A percentile compares a stretch with the other conserved stretches of the same genome.
phyloP scores from a whole-genome alignment of 2,888 invertebrate species.

The Rhorus exstirpatorius region DNA sequence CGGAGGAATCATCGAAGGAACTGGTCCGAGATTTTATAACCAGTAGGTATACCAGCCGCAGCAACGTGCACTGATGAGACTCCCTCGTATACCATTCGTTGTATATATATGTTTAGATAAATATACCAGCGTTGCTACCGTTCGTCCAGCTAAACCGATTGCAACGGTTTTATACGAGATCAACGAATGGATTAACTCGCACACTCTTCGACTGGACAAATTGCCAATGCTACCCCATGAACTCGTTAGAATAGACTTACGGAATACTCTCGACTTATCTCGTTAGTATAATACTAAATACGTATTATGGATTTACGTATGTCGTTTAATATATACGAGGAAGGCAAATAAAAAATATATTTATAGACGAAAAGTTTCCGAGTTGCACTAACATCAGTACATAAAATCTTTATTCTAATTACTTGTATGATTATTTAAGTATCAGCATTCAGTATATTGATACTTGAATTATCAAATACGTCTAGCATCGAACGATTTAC shows the following conservation, averaged over 20 bases:
- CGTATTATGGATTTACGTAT: constrained; percentile 22
- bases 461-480: too few relatives aligned
- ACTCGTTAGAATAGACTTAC: constrained; percentile 63
- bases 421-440: too few relatives aligned
- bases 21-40: constrained; percentile 70
- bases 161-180: constrained; percentile 67
- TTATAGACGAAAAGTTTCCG: not conserved
- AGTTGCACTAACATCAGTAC: not conserved
- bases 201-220: constrained; percentile 68
- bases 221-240: constrained; percentile 66
- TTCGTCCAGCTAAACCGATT: constrained; percentile 65
- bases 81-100: constrained; percentile 60
- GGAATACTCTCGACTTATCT: constrained; percentile 36
- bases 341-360: not conserved
- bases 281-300: constrained; percentile 55
- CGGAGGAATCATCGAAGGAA: constrained; percentile 65
- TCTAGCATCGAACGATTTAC: too few relatives aligned
- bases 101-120: constrained; percentile 6
- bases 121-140: constrained; percentile 56
- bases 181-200: constrained; percentile 70
- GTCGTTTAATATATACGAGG: constrained; percentile 7
- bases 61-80: constrained; percentile 39
- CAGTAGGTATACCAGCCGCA: constrained; percentile 62
- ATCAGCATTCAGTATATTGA: too few relatives aligned
- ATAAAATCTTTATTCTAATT: too few relatives aligned